Percentiles rank a stretch among this genome's conserved stretches.
These are phyloP conservation scores for Paracyclopina nana DNA, from an alignment of 1,140 invertebrate species.

Conservation along the genomic window DNA sequence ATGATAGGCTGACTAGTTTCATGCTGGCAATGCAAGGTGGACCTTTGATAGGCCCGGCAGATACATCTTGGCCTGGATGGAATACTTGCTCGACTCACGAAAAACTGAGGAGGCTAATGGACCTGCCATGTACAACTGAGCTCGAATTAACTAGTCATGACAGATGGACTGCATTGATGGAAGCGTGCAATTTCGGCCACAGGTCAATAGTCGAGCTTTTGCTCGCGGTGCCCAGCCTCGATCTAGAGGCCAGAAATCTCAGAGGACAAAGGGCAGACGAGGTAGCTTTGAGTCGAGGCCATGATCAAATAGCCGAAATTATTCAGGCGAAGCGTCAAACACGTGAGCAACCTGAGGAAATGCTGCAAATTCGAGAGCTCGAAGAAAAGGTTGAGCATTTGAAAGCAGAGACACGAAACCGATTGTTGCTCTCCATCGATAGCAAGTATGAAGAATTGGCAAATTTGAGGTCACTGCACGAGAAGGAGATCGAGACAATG, in stretches of 20 bases:
- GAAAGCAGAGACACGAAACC: slow-evolving; percentile 7
- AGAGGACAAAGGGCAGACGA: slow-evolving; percentile 12
- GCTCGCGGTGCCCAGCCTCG: neutral
- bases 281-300: slow-evolving; percentile 3
- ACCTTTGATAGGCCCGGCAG: neutral
- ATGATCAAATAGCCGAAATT: neutral
- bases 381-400: slow-evolving; percentile 1
- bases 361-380: neutral
- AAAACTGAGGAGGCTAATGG: slow-evolving; percentile 5
- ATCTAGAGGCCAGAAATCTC: slow-evolving; percentile 3
- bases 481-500: neutral
- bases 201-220: neutral
- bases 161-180: slow-evolving; percentile 6
- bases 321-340: neutral
- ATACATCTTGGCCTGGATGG: neutral
- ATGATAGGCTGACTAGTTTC: slow-evolving; percentile 10
- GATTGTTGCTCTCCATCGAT: neutral
- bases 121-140: neutral
- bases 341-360: neutral
- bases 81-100: slow-evolving; percentile 3
- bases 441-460: neutral
- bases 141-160: slow-evolving; percentile 7
- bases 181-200: slow-evolving; percentile 10
- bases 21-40: slow-evolving; percentile 11
- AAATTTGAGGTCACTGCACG: neutral